Conservation (phyloP, 2,113 vertebrate species). For the Urocitellus parryii region DNA sequence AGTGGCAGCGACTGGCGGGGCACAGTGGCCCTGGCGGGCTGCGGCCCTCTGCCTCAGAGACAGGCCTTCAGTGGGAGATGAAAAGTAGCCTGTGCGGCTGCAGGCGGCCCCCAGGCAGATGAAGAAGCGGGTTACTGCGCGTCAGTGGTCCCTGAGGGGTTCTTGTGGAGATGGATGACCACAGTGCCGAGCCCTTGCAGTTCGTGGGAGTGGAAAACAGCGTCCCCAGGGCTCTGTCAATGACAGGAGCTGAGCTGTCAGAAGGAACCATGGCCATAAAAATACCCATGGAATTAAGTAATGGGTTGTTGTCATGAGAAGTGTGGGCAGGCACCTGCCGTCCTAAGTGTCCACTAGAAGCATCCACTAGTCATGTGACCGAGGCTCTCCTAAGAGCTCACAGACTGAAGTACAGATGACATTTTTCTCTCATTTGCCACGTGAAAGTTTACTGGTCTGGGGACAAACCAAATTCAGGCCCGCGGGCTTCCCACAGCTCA, state of each 20-base stretch:
- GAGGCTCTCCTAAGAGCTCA: not conserved
- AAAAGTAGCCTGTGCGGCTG: constrained; percentile 64
- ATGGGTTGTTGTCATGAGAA: constrained; percentile 37
- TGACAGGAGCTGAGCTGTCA: constrained; percentile 63
- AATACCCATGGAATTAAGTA: constrained; percentile 62
- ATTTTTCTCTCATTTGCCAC: not conserved
- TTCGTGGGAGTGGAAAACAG: constrained; percentile 44
- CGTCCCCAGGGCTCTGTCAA: constrained; percentile 69
- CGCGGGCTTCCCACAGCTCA: not conserved
- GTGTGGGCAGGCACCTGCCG: not conserved
- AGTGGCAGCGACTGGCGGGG: not conserved
- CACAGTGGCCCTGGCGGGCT: not conserved
- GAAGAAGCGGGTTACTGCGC: constrained; percentile 64
- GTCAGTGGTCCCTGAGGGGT: constrained; percentile 74
- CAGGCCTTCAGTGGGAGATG: constrained; percentile 66
- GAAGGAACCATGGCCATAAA: constrained; percentile 57
- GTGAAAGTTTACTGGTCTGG: not conserved
- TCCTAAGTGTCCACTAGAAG: not conserved
- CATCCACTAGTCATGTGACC: not conserved
- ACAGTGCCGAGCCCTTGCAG: not conserved
- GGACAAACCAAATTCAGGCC: not conserved
- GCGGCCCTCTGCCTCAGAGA: constrained; percentile 13
- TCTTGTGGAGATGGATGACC: constrained; percentile 73
- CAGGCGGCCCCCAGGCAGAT: constrained; percentile 73
- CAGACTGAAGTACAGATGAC: not conserved